Base-by-base conservation (phyloP, 2,797 vertebrate genomes). In the Notamacropus eugenii region DNA sequence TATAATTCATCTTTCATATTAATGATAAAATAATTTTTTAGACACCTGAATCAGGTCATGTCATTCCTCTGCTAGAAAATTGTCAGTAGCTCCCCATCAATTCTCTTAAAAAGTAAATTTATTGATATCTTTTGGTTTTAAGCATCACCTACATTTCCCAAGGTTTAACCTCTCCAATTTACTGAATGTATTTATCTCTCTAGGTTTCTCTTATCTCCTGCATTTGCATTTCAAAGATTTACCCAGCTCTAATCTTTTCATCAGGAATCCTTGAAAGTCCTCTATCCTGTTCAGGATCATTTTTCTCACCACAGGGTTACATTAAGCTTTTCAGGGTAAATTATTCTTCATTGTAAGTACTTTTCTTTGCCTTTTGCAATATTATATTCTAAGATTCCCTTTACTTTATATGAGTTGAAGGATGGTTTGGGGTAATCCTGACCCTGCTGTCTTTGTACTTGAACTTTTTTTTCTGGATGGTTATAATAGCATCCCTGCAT, bases 151-250 rank as follows among this genome's bases (percentile, higher is more conserved):
- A 87, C 40, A 87, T 87, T 87, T 87, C 74, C 74, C 74, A 46
- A 87, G 3, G n/a, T 87, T 87, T 87, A 46, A 87, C 74, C 74
- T 87, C 74, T 87, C n/a, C 74, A 87, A 87, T 87, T 87, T n/a
- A 22, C 74, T 46, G 74, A 82, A 87, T 87, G 40, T 87, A 87
- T 87, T 87, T 46, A 46, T 87, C 74, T 74, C 67, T 74, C 67
- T 50, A 46, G 22, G 74, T 50, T 87, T 46, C 74, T 87, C 40
- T 87, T 87, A 87, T 46, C 74, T 87, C 40, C 40, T 87, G 3
- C 46, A 24, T 87, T 87, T 87, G 74, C 74, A 87, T 87, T 87
- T 87, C 74, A 87, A 87, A 87, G 74, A 87, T 46, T 87, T 87
- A 87, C 74, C 9, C 22, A 11, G 9, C 74, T 46, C 74, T 87